phyloP scores from a whole-genome alignment of 1,140 invertebrate genomes.

The Trichomalopsis sarcophagae region DNA sequence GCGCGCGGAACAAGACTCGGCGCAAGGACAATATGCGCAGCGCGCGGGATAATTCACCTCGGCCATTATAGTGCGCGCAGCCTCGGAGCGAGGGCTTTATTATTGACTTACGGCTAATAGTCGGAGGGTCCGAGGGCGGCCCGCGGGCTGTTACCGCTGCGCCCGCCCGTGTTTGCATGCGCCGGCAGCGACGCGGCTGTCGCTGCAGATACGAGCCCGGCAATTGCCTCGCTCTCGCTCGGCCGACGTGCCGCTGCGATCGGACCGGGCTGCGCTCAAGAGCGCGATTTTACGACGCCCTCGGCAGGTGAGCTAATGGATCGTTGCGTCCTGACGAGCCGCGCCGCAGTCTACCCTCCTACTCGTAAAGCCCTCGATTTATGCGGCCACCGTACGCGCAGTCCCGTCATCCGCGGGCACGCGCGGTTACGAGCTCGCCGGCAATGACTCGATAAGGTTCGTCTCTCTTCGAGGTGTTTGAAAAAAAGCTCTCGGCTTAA shows the following conservation, averaged over 20 bases:
- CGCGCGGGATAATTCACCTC: conserved; percentile 65
- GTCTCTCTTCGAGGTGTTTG: background rate
- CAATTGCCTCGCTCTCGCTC: conserved; percentile 3
- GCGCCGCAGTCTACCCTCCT: background rate
- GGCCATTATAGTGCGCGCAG: conserved; percentile 24
- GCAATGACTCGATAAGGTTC: background rate
- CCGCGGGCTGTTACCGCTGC: background rate
- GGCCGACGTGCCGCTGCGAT: background rate
- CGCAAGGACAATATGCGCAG: conserved; percentile 61
- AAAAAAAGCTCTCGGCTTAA: too few species aligned
- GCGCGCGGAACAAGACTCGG: conserved; percentile 19
- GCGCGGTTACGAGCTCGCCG: background rate
- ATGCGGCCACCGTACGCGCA: background rate
- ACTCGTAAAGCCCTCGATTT: conserved; percentile 21
- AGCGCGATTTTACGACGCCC: conserved; percentile 16
- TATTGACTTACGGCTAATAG: conserved; percentile 73
- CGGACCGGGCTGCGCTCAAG: background rate
- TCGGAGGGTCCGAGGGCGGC: conserved; percentile 54
- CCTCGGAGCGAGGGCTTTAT: conserved; percentile 66
- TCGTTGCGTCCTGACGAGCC: conserved; percentile 14
- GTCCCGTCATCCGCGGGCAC: background rate
- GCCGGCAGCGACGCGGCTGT: background rate
- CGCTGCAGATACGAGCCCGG: conserved; percentile 1
- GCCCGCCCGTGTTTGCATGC: background rate
- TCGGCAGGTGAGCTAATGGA: conserved; percentile 28